These are phyloP conservation scores for Scortum barcoo DNA, from an alignment of 2,113 vertebrate species.

Conservation along the genomic window DNA sequence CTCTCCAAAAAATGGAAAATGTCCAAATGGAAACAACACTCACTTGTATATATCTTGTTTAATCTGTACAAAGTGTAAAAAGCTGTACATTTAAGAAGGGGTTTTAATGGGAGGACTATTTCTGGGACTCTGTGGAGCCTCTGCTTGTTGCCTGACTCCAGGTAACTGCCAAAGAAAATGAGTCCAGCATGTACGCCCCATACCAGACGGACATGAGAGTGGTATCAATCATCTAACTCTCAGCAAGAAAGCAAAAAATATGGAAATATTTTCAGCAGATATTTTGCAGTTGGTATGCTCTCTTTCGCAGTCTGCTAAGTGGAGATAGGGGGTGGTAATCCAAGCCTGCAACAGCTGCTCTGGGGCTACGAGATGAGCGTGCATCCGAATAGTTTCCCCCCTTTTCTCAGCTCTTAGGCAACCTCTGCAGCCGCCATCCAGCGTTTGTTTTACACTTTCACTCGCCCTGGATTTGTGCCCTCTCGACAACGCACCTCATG, in stretches of 20 bases:
- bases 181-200: no score
- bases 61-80: no score
- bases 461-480: neutral
- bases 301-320: neutral
- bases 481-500: neutral
- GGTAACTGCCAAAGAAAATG: no score
- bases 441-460: conserved; percentile 9
- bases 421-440: neutral
- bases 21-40: no score
- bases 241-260: neutral
- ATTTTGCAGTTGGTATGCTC: neutral
- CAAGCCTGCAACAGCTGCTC: neutral
- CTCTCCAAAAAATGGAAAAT: no score
- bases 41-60: no score
- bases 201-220: neutral
- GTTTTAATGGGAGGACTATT: no score
- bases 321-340: no score
- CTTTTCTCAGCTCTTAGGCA: neutral
- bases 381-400: neutral
- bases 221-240: neutral
- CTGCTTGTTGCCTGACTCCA: no score
- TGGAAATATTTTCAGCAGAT: neutral
- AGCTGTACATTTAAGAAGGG: no score
- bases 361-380: neutral
- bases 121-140: no score